Evolutionary conservation across 2,797 vertebrate genomes (phyloP), one percentile per base, ranked within the genome.

Genomic region (Limosa lapponica): DNA sequence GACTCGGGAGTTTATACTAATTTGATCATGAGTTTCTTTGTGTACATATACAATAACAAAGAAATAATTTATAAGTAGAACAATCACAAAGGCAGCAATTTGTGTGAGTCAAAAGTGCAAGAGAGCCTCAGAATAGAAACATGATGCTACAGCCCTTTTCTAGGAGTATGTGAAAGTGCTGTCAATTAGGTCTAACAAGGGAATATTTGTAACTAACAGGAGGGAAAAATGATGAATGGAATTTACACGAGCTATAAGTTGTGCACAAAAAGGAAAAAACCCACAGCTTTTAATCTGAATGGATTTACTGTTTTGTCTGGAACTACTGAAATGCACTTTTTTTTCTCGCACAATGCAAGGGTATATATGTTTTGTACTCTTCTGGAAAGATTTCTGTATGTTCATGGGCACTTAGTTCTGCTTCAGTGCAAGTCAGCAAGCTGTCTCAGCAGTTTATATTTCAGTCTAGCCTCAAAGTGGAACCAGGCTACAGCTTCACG

Each of bases 391-490:
- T 78, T 81, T 81, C 52, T 87, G 4, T 87, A 24, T 73, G 67
- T 82, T 85, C 59, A 19, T 37, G 84, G 82, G 70, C 16, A 0
- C 48, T 95, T 79, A 67, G 57, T 95, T 97, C 71, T 94, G 41
- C 59, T 87, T 59, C 18, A 1, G 32, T 83, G 62, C 39, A 72
- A 91, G 75, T 44, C 51, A 66, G 27, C 1, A 39, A 93, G 91
- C 94, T 93, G 89, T 86, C 85, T 96, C 91, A 96, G 95, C 96
- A 95, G 58, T 94, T 86, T 84, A 36, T 96, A 86, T 97, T 95
- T 96, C 87, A 90, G 82, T 93, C 41, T 74, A 4, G 18, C 66
- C 91, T 91, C 80, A 54, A 95, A 96, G 93, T 81, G 66, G 82
- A 96, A 95, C 69, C 87, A 84, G 95, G 89, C 85, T 96, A 43